Evolutionary conservation across 2,888 invertebrate species (phyloP).

Genomic region (Lomographa bimaculata): DNA sequence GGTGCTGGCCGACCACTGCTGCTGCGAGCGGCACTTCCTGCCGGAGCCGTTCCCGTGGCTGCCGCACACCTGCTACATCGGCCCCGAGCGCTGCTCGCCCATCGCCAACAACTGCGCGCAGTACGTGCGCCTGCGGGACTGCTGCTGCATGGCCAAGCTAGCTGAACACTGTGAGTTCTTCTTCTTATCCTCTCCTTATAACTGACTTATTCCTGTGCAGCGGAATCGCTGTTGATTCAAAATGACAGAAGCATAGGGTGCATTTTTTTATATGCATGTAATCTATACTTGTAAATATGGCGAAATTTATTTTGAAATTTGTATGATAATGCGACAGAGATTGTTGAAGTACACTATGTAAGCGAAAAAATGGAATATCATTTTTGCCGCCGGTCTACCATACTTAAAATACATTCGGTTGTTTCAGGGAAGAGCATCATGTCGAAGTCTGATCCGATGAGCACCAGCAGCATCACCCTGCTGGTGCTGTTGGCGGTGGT

Average conservation of each 20-base stretch:
- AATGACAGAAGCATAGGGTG: no score
- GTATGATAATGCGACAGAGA: no score
- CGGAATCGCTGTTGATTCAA: conserved; percentile 63
- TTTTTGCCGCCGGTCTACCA: no score
- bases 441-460: conserved; percentile 48
- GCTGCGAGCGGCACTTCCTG: conserved; percentile 82
- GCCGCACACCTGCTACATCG: conserved; percentile 87
- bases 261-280: no score
- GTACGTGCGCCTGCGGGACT: conserved; percentile 85
- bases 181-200: conserved; percentile 24
- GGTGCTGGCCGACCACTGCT: conserved; percentile 81
- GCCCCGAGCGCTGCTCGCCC: conserved; percentile 84
- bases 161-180: conserved; percentile 86
- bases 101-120: conserved; percentile 85
- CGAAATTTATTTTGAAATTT: no score
- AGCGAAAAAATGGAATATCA: no score
- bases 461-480: conserved; percentile 49
- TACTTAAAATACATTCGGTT: no score
- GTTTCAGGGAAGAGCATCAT: conserved; percentile 67
- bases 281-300: no score
- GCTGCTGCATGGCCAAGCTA: conserved; percentile 86
- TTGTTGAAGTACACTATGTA: no score
- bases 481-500: conserved; percentile 54
- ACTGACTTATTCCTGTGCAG: conserved; percentile 31
- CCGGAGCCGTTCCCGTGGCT: conserved; percentile 87